Base-by-base conservation (phyloP, 2,113 vertebrate species). In the Neotoma lepida region DNA sequence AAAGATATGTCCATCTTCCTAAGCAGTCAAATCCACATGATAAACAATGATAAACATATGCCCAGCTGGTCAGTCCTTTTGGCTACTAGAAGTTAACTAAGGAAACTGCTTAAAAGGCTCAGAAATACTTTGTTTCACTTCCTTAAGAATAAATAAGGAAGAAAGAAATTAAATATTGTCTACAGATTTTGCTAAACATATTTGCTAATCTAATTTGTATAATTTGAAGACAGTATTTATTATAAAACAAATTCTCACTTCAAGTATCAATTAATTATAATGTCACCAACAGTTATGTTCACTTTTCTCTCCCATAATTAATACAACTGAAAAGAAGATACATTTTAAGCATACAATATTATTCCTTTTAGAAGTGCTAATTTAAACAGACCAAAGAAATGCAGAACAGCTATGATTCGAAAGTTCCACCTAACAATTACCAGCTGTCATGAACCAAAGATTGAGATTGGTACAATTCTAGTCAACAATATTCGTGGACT, bases 231-330 rank as follows among this genome's bases (percentile, higher is more conserved):
- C 73, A 91, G 3, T 54, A 91, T 66, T 89, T 54, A 91, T 71
- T 89, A 91, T 44, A 89, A 93, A 95, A 92, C 70, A 92, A 91
- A 95, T 26, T 76, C 28, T 66, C 41, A 41, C 74, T 89, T 87
- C 74, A 94, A 95, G 61, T 63, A 74, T 10, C 90, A 96, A 88
- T 82, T 86, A 93, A 88, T 93, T 88, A 96, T 46, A 76, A 92
- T 90, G 63, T 77, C 51, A 96, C 39, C 33, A 91, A 81, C 33
- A 89, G 33, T 76, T 58, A 44, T 15, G 77, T 91, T 96, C 51
- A 87, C 18, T 70, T 90, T 93, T 85, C n/a, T 46, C 28, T 49
- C 68, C 86, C 54, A 86, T 82, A 96, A 90, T 94, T 94, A 94
- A 95, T 92, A 94, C 28, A 33, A 39, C 68, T 91, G 35, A 33